Base-by-base conservation (phyloP, 37 sponge, comb jelly and placozoan species). In the Hexactinellida sp. region DNA sequence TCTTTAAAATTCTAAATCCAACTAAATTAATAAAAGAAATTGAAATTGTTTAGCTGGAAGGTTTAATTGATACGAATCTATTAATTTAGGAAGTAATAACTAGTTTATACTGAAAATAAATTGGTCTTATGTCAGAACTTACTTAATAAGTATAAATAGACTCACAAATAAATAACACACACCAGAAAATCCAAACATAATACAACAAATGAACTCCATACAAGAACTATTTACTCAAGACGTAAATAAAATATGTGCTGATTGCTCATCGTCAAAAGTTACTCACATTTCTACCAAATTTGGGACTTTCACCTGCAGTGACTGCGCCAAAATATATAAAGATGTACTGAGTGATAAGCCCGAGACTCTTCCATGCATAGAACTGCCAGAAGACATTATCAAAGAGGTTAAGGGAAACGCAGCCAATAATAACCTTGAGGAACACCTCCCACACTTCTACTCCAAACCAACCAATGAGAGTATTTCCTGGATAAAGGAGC, bases 281-380 rank as follows among this genome's bases (percentile, higher is more conserved):
- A 25, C 76, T n/a, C 21, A 63, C 13, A 1, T 63, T 23, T 63
- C 76, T n/a, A 63, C 30, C 5, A 63, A 63, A 63, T 63, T 63
- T 23, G 76, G 76, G 30, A 63, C 30, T 21, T 63, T 63, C 25
- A 28, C 13, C 3, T 63, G 76, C 30, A 63, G 30, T 28, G 76
- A 63, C 34, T 63, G 76, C 34, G 76, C 76, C 3, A 63, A 63
- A 63, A 63, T 63, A 63, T 23, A 63, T n/a, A 63, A 63, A n/a
- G 76, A 63, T 63, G 30, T 63, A 32, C 5, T 63, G 1, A 25
- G 28, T 28, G 76, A 63, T 63, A 63, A 63, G 13, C 5, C 13
- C 21, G 76, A 63, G 30, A 7, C 34, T 21, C 30, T 63, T 1
- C 76, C 76, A 7, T 63, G 76, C 13, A 23, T 21, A 21, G 13